Conservation (phyloP, 2,888 invertebrate genomes). For the Latheticus oryzae region DNA sequence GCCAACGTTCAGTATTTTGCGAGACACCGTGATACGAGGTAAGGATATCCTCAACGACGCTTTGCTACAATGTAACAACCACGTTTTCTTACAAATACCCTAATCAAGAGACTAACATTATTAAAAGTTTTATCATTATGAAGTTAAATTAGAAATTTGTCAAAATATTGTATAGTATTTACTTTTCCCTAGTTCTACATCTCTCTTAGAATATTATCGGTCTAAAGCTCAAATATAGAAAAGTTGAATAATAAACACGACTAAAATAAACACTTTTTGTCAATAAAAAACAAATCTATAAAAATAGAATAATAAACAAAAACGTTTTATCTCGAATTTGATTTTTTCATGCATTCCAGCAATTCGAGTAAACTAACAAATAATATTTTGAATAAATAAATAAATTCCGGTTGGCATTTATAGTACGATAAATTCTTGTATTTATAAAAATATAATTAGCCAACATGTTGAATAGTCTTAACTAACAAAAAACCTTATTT, state of each 20-base stretch:
- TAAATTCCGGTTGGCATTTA: constrained; percentile 15
- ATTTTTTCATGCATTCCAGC: too few species aligned
- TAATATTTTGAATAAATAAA: not conserved
- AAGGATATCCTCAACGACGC: constrained; percentile 19
- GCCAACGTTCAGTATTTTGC: too few species aligned
- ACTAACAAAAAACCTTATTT: constrained; percentile 21
- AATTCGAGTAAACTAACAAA: too few species aligned
- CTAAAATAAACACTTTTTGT: too few species aligned
- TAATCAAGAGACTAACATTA: constrained; percentile 9
- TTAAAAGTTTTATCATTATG: constrained; percentile 10
- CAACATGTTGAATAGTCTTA: constrained; percentile 8
- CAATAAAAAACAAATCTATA: too few species aligned
- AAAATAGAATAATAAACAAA: too few species aligned
- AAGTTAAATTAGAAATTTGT: constrained; percentile 11
- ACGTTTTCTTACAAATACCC: constrained; percentile 18
- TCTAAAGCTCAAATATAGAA: too few species aligned
- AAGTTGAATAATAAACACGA: too few species aligned
- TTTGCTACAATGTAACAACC: constrained; percentile 8
- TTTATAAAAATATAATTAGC: constrained; percentile 11
- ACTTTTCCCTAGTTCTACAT: too few species aligned
- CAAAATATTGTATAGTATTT: too few species aligned
- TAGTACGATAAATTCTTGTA: constrained; percentile 15
- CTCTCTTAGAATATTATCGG: too few species aligned
- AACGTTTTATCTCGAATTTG: too few species aligned
- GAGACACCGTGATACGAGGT: constrained; percentile 10